Conservation (phyloP, 1,140 invertebrate genomes). For the Amyelois transitella region DNA sequence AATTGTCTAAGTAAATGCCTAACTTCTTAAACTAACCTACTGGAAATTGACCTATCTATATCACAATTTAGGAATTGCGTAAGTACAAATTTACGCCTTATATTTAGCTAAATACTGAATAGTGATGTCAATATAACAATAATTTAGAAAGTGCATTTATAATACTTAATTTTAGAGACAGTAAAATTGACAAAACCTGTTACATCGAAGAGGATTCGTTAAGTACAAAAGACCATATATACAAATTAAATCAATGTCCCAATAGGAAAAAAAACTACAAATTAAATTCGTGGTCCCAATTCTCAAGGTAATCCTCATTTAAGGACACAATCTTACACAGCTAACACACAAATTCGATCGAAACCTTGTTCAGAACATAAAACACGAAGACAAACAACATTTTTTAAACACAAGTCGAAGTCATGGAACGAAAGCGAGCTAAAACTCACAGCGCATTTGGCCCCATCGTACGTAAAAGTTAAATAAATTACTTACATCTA, state of each 20-base stretch:
- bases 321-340: not conserved
- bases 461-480: constrained; percentile 44
- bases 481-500: constrained; percentile 57
- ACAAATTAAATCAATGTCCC: not conserved
- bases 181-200: constrained; percentile 1
- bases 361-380: not conserved
- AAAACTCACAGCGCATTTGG: constrained; percentile 62
- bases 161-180: constrained; percentile 4
- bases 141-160: constrained; percentile 1
- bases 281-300: constrained; percentile 6
- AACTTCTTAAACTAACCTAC: constrained; percentile 29
- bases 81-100: constrained; percentile 26
- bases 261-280: not conserved
- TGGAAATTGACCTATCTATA: constrained; percentile 48
- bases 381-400: constrained; percentile 9
- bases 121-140: constrained; percentile 35
- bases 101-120: constrained; percentile 45
- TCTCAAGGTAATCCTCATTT: not conserved
- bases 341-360: not conserved
- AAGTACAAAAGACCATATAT: constrained; percentile 12
- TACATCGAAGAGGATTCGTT: constrained; percentile 1
- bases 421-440: constrained; percentile 33
- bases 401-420: constrained; percentile 23
- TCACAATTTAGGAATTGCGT: constrained; percentile 71
- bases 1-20: constrained; percentile 33